Evolutionary conservation across 2,888 invertebrate genomes (phyloP), one percentile per base, ranked within the genome.

Genomic region (Sinodicranocentrus sp.): DNA sequence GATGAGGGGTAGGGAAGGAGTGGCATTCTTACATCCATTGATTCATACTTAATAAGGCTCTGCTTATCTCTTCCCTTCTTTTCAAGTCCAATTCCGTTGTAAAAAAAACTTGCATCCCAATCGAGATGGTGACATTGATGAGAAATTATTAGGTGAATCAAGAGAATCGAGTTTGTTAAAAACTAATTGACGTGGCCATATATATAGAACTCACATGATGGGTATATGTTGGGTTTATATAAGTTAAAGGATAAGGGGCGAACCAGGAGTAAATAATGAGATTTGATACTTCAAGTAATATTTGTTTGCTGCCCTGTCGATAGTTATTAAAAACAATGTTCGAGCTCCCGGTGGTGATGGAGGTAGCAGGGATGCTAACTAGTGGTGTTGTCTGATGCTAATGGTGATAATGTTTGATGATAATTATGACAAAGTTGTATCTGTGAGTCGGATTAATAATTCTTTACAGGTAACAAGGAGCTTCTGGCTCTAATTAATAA

Each of bases 91-190:
- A 44, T 67, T 67, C 19, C 33, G 67, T 13, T 43, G 67, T 21
- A 39, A 17, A 25, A 76, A 67, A 76, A 67, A 68, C 77, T 68
- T 59, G 77, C 52, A 63, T 5, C 43, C 72, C 72, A 71, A 71
- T 80, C 19, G 19, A 82, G 84, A 76, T 70, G 78, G 82, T 84
- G 88, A 87, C 88, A 87, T 73, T 85, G 85, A 88, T 88, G 88
- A 84, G 88, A 84, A 87, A 82, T 87, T 88, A 87, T 84, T 82
- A 84, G 84, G 83, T 84, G 84, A 80, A 86, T 85, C 70, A 76
- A 76, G 82, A 78, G 82, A 70, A 83, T 82, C 82, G 82, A 73
- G 78, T 83, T 83, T 83, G 77, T 83, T 83, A 82, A 82, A n/a
- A 82, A 82, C 82, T 82, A 82, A 82, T 82, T 82, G 82, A 76